Evolutionary conservation across 2,888 invertebrate genomes (phyloP).

Genomic region (Auanema freiburgensis): DNA sequence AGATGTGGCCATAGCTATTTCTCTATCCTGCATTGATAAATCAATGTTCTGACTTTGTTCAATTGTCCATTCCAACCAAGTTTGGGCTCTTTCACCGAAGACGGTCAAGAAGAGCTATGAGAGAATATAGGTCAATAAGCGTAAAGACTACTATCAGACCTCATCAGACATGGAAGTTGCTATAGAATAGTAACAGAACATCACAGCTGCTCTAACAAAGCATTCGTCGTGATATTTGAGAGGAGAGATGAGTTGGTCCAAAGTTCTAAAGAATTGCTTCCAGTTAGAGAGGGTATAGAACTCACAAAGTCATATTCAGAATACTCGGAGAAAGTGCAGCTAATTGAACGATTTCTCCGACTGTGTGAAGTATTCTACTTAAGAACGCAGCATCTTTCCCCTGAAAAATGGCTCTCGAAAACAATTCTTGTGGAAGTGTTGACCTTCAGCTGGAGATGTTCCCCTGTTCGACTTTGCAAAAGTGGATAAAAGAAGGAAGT

Average conservation of each 20-base stretch:
- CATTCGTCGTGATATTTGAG: constrained; percentile 20
- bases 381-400: constrained; percentile 20
- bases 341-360: constrained; percentile 18
- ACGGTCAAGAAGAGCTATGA: constrained; percentile 11
- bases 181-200: constrained; percentile 16
- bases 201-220: constrained; percentile 10
- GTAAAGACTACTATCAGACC: constrained; percentile 3
- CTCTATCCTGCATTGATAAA: constrained; percentile 8
- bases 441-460: constrained; percentile 18
- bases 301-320: constrained; percentile 17
- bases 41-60: constrained; percentile 13
- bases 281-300: background rate
- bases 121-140: background rate
- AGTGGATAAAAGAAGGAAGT: constrained; percentile 21
- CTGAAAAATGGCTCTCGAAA: constrained; percentile 9
- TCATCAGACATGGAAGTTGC: background rate
- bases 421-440: background rate
- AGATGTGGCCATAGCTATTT: background rate
- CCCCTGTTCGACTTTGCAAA: constrained; percentile 12
- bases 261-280: constrained; percentile 8
- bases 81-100: background rate
- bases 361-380: constrained; percentile 7
- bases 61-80: constrained; percentile 18
- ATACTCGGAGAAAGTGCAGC: constrained; percentile 6
- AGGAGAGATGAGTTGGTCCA: constrained; percentile 1